Percentiles rank a stretch among this genome's conserved stretches.
phyloP scores from a whole-genome alignment of 2,888 invertebrate genomes.

The Plagiodera versicolora region DNA sequence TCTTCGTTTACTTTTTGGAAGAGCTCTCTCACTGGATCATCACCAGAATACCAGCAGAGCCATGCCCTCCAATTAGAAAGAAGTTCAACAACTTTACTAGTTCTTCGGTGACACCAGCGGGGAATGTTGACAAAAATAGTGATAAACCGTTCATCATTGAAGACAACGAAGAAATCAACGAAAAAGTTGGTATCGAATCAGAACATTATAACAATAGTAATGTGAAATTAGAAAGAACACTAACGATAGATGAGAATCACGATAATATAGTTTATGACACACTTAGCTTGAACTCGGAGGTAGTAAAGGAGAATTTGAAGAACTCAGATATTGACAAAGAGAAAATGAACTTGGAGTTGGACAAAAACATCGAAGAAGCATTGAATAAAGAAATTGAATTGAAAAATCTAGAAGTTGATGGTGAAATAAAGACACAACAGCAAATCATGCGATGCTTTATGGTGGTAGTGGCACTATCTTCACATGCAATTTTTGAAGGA shows the following conservation, averaged over 20 bases:
- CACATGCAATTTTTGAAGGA: slow-evolving; percentile 61
- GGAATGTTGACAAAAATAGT: slow-evolving; percentile 17
- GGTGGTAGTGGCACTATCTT: slow-evolving; percentile 57
- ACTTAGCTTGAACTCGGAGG: slow-evolving; percentile 33
- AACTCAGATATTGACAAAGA: slow-evolving; percentile 28
- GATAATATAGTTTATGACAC: slow-evolving; percentile 29
- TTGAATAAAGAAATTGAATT: slow-evolving; percentile 16
- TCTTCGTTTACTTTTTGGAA: slow-evolving; percentile 60
- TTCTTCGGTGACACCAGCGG: slow-evolving; percentile 26
- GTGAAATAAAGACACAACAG: slow-evolving; percentile 42
- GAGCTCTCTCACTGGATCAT: slow-evolving; percentile 55
- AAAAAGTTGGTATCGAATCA: neutral
- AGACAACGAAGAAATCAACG: slow-evolving; percentile 24
- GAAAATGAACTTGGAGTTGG: slow-evolving; percentile 11
- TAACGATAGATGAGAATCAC: slow-evolving; percentile 24
- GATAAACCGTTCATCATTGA: slow-evolving; percentile 29
- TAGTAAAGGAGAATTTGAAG: slow-evolving; percentile 36
- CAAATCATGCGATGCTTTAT: slow-evolving; percentile 53
- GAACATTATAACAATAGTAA: slow-evolving; percentile 20
- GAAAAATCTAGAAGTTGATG: slow-evolving; percentile 11
- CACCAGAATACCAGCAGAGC: slow-evolving; percentile 40
- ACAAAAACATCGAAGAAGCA: slow-evolving; percentile 18
- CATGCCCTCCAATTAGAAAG: slow-evolving; percentile 21
- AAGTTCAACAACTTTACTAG: slow-evolving; percentile 24
- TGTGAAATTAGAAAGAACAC: slow-evolving; percentile 19